Conservation (phyloP, 2,888 invertebrate species). For the Eristalis intricaria region DNA sequence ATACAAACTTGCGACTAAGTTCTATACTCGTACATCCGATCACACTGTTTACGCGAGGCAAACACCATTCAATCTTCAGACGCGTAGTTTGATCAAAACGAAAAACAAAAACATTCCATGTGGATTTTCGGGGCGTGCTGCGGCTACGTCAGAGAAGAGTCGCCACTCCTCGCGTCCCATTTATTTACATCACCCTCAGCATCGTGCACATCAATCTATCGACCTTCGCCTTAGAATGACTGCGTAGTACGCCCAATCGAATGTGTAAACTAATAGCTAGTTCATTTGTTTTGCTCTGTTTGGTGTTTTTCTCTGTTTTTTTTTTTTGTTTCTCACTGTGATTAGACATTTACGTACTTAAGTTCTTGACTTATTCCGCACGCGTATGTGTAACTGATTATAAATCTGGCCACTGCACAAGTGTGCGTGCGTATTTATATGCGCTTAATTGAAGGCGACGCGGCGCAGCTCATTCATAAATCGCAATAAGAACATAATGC, state of each 20-base stretch:
- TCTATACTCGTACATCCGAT: not conserved
- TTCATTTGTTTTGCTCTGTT: not conserved
- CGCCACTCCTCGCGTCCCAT: conserved; percentile 13
- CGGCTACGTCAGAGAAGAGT: conserved; percentile 27
- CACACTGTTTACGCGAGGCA: conserved; percentile 9
- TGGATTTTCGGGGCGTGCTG: not conserved
- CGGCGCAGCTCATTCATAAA: conserved; percentile 48
- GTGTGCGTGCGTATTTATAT: conserved; percentile 13
- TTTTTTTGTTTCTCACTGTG: conserved; percentile 4
- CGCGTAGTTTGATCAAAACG: conserved; percentile 20
- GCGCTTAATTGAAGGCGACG: conserved; percentile 26
- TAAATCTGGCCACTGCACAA: not conserved
- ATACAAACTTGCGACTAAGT: not conserved
- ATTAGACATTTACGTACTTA: conserved; percentile 41
- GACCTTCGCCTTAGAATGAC: conserved; percentile 34
- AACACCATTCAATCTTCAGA: conserved; percentile 8
- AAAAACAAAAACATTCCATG: not conserved
- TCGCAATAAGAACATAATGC: conserved; percentile 53
- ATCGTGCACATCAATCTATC: conserved; percentile 7
- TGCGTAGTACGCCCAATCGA: conserved; percentile 51
- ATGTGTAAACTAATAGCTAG: conserved; percentile 42
- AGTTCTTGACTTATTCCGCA: not conserved
- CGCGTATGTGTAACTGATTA: not conserved
- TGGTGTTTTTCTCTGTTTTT: conserved; percentile 1
- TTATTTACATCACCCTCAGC: conserved; percentile 29